These are phyloP conservation scores for Buphagus erythrorhynchus DNA, from an alignment of 2,797 vertebrate species.

Conservation along the genomic window DNA sequence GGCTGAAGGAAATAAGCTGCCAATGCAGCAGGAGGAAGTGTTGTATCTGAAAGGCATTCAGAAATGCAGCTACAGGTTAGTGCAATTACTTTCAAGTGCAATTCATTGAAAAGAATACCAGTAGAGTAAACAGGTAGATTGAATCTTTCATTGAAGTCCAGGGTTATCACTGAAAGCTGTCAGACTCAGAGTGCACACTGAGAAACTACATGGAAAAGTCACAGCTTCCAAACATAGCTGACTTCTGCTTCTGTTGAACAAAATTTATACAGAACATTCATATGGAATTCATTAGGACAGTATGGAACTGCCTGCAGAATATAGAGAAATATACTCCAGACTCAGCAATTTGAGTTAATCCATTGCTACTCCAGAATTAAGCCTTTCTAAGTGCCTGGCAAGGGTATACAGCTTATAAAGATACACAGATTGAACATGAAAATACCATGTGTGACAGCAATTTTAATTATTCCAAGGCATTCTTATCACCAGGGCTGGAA, in stretches of 20 bases:
- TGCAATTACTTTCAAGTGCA: constrained; percentile 52
- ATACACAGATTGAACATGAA: background rate
- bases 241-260: background rate
- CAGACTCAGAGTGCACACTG: background rate
- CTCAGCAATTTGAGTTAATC: background rate
- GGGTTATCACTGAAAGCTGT: background rate
- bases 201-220: background rate
- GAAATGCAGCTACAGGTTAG: background rate
- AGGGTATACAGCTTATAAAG: background rate
- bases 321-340: background rate
- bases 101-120: constrained; percentile 3
- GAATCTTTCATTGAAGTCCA: background rate
- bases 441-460: background rate
- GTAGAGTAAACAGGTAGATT: background rate
- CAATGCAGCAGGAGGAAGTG: background rate
- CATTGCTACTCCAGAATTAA: background rate
- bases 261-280: background rate
- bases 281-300: background rate
- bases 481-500: background rate
- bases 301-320: background rate
- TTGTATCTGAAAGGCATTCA: background rate
- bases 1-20: background rate
- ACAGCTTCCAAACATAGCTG: background rate
- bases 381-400: constrained; percentile 26
- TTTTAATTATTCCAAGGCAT: background rate